Evolutionary conservation across 35 echinoderm and acorn worm genomes (phyloP), one percentile per base, ranked within the genome.

Genomic region (Amphiura filiformis): DNA sequence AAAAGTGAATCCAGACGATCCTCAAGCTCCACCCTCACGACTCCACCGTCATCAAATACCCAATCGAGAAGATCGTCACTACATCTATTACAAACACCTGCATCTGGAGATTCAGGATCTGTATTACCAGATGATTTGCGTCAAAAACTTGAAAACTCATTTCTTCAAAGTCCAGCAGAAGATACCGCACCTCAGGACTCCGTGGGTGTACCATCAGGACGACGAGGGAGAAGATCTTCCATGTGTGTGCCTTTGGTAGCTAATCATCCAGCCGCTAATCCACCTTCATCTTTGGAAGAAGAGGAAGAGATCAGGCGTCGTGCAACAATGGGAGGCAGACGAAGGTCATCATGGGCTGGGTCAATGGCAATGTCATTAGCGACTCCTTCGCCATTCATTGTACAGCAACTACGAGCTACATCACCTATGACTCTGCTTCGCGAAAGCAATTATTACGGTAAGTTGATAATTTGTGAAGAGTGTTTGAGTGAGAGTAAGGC

Each of bases 271-370:
- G 26, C 26, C 26, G 9, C 15, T 26, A 5, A 70, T 70, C 61
- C 26, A 70, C 2, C 61, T 11, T 5, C 26, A 26, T 70, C 61
- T 2, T 13, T 13, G 28, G 80, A 37, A 39, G 83, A 85, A 15
- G 64, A 61, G 56, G 83, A 56, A 4, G 83, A 85, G 31, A 85
- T 85, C 0, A 32, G 28, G 15, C 35, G 32, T 9, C 64, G 64
- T 20, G 18, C 64, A 18, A 22, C 83, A 36, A 64, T 36, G 56
- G 23, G 56, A 37, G 83, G 32, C 14, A 32, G 57, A 4, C 83
- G 83, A 34, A 56, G 83, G 22, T 85, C 83, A 38, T 64, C 83
- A 15, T 64, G 83, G 83, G 83, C 57, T 36, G 26, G 47, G 7
- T 31, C 56, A 64, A 56, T 47, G 1, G 83, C 56, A n/a, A n/a